These are phyloP conservation scores for Platichthys flesus DNA, from an alignment of 2,113 vertebrate species.

Conservation along the genomic window DNA sequence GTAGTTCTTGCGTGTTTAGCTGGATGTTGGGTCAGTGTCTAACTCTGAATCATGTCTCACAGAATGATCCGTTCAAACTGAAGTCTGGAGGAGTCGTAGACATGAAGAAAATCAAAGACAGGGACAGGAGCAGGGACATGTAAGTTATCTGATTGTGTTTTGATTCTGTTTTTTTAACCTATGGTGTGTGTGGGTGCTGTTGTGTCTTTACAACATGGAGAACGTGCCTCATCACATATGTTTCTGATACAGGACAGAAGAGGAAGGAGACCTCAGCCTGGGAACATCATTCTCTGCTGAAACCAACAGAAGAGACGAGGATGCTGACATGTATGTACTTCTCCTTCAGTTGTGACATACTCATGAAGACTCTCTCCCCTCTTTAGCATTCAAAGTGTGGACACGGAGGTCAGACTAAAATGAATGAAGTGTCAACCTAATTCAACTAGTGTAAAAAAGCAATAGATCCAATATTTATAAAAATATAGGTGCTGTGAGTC, in stretches of 20 bases:
- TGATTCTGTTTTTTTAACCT: neutral
- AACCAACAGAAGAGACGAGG: slow-evolving; percentile 96
- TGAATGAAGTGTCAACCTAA: too few relatives aligned
- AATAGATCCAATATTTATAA: too few relatives aligned
- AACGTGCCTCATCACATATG: neutral
- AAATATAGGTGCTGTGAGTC: too few relatives aligned
- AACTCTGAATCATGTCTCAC: slow-evolving; percentile 19
- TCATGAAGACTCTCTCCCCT: neutral
- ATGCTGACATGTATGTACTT: slow-evolving; percentile 94
- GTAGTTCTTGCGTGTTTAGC: neutral
- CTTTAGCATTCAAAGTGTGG: neutral
- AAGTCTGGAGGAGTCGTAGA: slow-evolving; percentile 96
- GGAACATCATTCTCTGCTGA: slow-evolving; percentile 98
- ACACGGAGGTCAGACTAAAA: neutral
- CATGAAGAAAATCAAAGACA: slow-evolving; percentile 98
- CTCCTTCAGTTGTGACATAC: neutral
- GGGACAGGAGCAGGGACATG: slow-evolving; percentile 87
- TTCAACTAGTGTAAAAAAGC: too few relatives aligned
- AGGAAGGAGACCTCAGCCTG: slow-evolving; percentile 93
- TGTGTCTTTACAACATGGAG: neutral
- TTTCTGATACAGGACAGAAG: slow-evolving; percentile 85
- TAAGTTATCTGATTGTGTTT: slow-evolving; percentile 67
- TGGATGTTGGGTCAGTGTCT: neutral
- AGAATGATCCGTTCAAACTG: slow-evolving; percentile 97
- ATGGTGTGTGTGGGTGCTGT: neutral